Conservation (phyloP, 35 echinoderm and acorn worm genomes). For the Strongylocentrotus purpuratus region DNA sequence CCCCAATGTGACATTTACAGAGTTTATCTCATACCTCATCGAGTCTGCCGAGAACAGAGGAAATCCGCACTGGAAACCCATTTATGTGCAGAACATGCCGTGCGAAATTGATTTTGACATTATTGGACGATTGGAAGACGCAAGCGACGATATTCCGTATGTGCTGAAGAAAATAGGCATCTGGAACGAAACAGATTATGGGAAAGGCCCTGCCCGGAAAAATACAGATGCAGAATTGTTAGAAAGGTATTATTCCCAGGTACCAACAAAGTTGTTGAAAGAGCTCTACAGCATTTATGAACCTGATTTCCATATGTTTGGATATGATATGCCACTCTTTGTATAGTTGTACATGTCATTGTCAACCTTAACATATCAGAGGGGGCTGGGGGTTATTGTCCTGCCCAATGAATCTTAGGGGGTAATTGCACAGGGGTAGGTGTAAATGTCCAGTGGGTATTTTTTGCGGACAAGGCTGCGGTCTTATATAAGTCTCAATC, state of each 20-base stretch:
- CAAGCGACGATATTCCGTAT: slow-evolving; percentile 74
- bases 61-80: slow-evolving; percentile 89
- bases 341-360: not conserved
- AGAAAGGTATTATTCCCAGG: slow-evolving; percentile 67
- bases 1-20: slow-evolving; percentile 78
- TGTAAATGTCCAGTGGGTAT: too few relatives aligned
- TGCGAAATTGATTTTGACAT: slow-evolving; percentile 82
- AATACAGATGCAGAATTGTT: slow-evolving; percentile 51
- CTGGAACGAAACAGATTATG: slow-evolving; percentile 55
- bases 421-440: too few relatives aligned
- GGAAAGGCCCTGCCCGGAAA: slow-evolving; percentile 47
- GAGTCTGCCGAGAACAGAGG: slow-evolving; percentile 50
- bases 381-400: too few relatives aligned
- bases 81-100: slow-evolving; percentile 76
- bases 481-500: too few relatives aligned
- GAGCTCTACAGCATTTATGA: slow-evolving; percentile 81
- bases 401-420: too few relatives aligned
- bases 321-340: slow-evolving; percentile 82
- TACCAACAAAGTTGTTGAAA: slow-evolving; percentile 58
- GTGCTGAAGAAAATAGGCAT: slow-evolving; percentile 72
- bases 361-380: too few relatives aligned
- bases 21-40: slow-evolving; percentile 81
- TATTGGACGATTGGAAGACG: slow-evolving; percentile 83
- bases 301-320: slow-evolving; percentile 86
- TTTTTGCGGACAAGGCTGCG: too few relatives aligned